phyloP scores from a whole-genome alignment of 1,140 invertebrate genomes.

The Musca domestica region DNA sequence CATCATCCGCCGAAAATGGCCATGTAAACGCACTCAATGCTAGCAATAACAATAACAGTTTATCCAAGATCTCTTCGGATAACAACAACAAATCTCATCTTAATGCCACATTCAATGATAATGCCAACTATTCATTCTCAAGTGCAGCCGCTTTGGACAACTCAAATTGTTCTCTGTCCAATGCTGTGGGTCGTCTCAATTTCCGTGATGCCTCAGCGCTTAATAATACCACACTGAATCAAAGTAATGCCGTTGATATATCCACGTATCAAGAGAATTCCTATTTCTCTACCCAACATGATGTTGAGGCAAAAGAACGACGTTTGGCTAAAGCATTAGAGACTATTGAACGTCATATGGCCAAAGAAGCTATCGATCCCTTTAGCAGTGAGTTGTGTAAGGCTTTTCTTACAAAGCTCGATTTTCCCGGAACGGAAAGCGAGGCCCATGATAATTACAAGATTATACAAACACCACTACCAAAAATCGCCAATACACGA shows the following conservation, averaged over 20 bases:
- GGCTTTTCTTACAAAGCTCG: constrained; percentile 59
- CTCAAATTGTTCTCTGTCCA: constrained; percentile 45
- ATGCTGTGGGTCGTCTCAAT: constrained; percentile 43
- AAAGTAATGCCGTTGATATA: constrained; percentile 35
- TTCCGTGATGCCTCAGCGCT: constrained; percentile 38
- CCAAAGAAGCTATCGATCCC: constrained; percentile 56
- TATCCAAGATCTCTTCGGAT: neutral
- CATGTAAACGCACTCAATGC: neutral
- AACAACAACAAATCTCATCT: neutral
- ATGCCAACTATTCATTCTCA: constrained; percentile 50
- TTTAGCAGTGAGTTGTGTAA: constrained; percentile 61
- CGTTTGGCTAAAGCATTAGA: constrained; percentile 46
- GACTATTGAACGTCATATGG: constrained; percentile 46
- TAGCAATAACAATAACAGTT: constrained; percentile 1
- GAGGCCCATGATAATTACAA: constrained; percentile 45
- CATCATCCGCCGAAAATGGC: constrained; percentile 38
- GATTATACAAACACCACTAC: constrained; percentile 47
- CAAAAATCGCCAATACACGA: constrained; percentile 57
- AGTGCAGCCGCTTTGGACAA: constrained; percentile 46
- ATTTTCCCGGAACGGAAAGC: constrained; percentile 53
- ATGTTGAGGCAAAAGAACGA: constrained; percentile 45
- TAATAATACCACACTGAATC: constrained; percentile 22
- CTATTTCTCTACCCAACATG: constrained; percentile 51
- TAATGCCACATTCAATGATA: constrained; percentile 47
- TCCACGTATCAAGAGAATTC: constrained; percentile 53